Evolutionary conservation across 2,888 invertebrate genomes (phyloP).

Genomic region (Euclidia mi): DNA sequence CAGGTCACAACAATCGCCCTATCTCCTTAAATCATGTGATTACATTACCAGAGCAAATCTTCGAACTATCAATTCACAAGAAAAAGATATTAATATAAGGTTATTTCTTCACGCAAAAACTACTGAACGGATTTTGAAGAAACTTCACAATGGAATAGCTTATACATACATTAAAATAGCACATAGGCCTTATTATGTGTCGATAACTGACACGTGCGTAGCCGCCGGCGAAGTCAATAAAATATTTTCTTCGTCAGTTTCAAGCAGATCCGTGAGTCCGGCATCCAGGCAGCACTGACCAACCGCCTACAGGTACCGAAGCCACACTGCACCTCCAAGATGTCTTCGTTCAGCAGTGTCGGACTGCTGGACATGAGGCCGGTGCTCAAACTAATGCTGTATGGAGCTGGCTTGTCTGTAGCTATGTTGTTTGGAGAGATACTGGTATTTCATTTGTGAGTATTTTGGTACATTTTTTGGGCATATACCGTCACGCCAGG

Average conservation of each 20-base stretch:
- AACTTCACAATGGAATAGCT: too few relatives aligned
- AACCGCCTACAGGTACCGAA: conserved; percentile 67
- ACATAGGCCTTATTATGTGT: not conserved
- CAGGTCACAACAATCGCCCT: too few relatives aligned
- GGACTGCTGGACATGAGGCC: conserved; percentile 83
- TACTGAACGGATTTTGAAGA: too few relatives aligned
- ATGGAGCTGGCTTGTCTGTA: conserved; percentile 73
- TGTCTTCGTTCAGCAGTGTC: conserved; percentile 82
- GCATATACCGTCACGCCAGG: too few relatives aligned
- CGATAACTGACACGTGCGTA: too few relatives aligned
- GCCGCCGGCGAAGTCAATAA: too few relatives aligned
- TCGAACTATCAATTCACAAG: too few relatives aligned
- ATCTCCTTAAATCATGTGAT: too few relatives aligned
- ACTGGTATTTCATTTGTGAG: conserved; percentile 62
- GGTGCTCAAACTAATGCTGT: conserved; percentile 79
- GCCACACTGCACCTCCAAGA: conserved; percentile 67
- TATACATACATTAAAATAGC: too few relatives aligned
- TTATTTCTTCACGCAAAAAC: too few relatives aligned
- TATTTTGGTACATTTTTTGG: not conserved
- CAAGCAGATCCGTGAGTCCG: conserved; percentile 89
- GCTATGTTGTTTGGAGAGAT: conserved; percentile 62
- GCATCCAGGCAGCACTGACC: conserved; percentile 78
- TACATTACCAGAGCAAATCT: too few relatives aligned
- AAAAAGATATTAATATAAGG: too few relatives aligned
- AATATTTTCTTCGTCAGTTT: conserved; percentile 69